Percentiles rank a stretch among this genome's conserved stretches.
These are phyloP conservation scores for Clavelina lepadiformis DNA, from an alignment of 23 tunicate genomes.

Conservation along the genomic window DNA sequence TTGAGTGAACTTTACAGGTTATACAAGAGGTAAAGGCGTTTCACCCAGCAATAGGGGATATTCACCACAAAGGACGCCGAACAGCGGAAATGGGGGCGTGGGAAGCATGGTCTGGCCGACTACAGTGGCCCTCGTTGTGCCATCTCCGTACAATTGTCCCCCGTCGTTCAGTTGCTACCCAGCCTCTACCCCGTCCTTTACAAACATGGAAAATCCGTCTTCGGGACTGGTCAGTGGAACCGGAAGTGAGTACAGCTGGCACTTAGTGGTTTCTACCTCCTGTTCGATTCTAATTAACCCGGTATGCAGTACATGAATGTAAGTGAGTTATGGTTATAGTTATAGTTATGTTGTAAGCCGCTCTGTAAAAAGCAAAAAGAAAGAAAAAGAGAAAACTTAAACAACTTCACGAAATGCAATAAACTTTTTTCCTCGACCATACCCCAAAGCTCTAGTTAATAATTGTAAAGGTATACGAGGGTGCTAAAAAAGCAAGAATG, in stretches of 20 bases:
- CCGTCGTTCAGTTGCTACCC: conserved; percentile 47
- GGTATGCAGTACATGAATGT: too few species aligned
- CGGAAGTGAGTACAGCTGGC: conserved; percentile 57
- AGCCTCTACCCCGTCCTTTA: conserved; percentile 62
- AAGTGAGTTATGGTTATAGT: too few species aligned
- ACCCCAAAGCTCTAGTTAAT: too few species aligned
- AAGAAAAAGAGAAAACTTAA: too few species aligned
- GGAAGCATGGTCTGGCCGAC: conserved; percentile 23
- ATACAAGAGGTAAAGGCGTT: conserved; percentile 70
- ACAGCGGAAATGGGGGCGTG: conserved; percentile 13
- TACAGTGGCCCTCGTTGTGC: conserved; percentile 36
- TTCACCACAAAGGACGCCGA: conserved; percentile 79
- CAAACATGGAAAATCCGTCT: conserved; percentile 61
- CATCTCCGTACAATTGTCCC: conserved; percentile 49
- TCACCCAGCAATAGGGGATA: conserved; percentile 70
- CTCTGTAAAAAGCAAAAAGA: too few species aligned
- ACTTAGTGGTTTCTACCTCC: too few species aligned
- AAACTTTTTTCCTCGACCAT: too few species aligned
- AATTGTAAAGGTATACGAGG: too few species aligned
- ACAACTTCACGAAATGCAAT: too few species aligned
- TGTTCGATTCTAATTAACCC: too few species aligned
- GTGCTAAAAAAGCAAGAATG: too few species aligned
- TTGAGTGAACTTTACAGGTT: conserved; percentile 28
- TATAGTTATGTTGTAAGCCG: too few species aligned
- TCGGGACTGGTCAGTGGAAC: conserved; percentile 38